Percentiles rank a stretch among this genome's conserved stretches.
phyloP scores from a whole-genome alignment of 2,113 vertebrate species.

The Thinocorus orbignyianus region DNA sequence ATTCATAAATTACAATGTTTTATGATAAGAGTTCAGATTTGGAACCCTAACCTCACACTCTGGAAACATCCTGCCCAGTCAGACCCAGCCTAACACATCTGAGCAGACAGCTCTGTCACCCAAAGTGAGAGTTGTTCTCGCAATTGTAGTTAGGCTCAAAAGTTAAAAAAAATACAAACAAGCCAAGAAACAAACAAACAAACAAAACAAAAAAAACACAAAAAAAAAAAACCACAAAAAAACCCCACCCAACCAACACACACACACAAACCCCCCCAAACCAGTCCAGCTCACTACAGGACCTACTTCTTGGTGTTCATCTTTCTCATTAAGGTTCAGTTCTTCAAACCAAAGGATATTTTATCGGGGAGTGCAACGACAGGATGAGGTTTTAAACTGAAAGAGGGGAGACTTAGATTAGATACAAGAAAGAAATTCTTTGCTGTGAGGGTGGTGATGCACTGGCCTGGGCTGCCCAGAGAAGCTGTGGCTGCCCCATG shows the following conservation, averaged over 20 bases:
- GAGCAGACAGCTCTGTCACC: neutral
- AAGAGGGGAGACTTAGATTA: no score
- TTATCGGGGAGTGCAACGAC: no score
- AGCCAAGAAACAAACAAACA: neutral
- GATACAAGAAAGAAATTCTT: no score
- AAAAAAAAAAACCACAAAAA: no score
- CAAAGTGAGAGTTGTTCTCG: neutral
- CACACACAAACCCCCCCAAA: neutral
- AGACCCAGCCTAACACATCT: neutral
- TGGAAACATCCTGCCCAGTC: neutral
- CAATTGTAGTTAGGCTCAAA: neutral
- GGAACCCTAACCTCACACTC: neutral
- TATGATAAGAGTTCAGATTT: neutral
- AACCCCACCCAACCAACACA: no score
- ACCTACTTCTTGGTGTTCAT: neutral
- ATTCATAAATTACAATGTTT: neutral
- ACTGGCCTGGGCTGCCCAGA: no score
- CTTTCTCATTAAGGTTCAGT: neutral
- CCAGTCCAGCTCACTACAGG: neutral
- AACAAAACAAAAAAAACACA: no score
- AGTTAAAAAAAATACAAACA: no score
- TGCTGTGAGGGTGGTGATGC: no score
- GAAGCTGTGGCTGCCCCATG: no score
- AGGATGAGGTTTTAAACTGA: no score
- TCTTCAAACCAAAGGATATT: neutral